Conservation (phyloP, 2,797 vertebrate genomes). For the Syngnathus acus region DNA sequence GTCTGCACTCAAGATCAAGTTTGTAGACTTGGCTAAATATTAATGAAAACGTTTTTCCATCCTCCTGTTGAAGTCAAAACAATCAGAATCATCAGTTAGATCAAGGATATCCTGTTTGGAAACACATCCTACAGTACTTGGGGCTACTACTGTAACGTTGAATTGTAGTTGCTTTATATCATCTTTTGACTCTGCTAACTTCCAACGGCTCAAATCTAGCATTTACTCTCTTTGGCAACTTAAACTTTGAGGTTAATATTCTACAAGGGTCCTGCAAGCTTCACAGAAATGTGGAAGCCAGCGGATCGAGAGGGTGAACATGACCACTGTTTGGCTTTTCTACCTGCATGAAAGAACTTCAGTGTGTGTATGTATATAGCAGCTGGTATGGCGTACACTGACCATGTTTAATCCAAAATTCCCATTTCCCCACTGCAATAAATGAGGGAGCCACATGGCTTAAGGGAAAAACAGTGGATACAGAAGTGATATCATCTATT, state of each 20-base stretch:
- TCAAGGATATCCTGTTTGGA: background rate
- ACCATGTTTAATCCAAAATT: constrained; percentile 47
- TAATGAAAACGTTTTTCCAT: constrained; percentile 19
- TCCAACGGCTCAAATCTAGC: background rate
- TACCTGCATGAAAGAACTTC: constrained; percentile 46
- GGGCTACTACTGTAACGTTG: background rate
- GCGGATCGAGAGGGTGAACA: background rate
- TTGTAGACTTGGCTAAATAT: constrained; percentile 13
- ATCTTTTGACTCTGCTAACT: background rate
- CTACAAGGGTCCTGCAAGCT: constrained; percentile 7
- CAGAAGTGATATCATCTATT: background rate
- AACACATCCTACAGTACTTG: background rate
- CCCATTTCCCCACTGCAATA: constrained; percentile 25
- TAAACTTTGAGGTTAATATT: constrained; percentile 26
- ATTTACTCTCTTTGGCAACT: constrained; percentile 2
- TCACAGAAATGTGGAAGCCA: constrained; percentile 18
- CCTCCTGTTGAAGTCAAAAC: constrained; percentile 38
- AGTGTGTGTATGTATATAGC: constrained; percentile 28
- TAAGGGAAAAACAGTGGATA: background rate
- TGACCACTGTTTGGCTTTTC: background rate
- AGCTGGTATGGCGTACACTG: constrained; percentile 49
- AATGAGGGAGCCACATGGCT: background rate
- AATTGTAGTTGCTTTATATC: background rate
- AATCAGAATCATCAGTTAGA: background rate
- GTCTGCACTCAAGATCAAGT: constrained; percentile 31